Percentiles rank a stretch among this genome's conserved stretches.
Conservation (phyloP, 2,888 invertebrate species). For the Oasisia sp. region DNA sequence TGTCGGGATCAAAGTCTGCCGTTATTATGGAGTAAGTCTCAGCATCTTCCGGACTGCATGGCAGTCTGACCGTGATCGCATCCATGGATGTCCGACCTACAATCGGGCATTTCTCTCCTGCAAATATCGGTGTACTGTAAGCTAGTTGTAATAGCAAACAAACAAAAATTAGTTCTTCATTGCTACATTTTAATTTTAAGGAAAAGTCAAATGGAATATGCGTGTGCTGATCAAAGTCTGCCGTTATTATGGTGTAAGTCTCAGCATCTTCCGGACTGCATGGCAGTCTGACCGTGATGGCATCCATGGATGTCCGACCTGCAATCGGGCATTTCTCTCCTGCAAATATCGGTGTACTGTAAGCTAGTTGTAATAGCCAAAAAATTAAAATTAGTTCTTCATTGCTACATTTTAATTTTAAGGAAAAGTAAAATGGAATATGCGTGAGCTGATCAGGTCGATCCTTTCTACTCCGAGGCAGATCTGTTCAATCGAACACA, state of each 20-base stretch:
- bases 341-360: neutral
- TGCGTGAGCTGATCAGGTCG: no score
- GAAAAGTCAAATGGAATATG: no score
- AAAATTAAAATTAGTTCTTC: no score
- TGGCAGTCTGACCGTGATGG: conserved; percentile 35
- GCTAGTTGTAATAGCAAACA: neutral
- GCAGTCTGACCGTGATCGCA: conserved; percentile 36
- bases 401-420: no score
- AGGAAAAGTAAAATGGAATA: no score
- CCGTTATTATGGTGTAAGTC: conserved; percentile 34
- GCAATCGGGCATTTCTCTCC: conserved; percentile 37
- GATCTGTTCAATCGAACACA: no score
- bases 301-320: conserved; percentile 39
- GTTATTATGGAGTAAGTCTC: conserved; percentile 37
- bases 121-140: neutral
- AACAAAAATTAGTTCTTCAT: no score
- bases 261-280: conserved; percentile 29
- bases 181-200: no score
- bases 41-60: conserved; percentile 26
- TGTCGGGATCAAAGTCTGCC: conserved; percentile 36
- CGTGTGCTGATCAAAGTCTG: conserved; percentile 32
- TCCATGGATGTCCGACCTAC: conserved; percentile 39
- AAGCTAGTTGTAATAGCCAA: neutral
- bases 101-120: conserved; percentile 37
- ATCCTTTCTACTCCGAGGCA: no score